Conservation (phyloP, 2,888 invertebrate genomes). For the Laothoe populi region DNA sequence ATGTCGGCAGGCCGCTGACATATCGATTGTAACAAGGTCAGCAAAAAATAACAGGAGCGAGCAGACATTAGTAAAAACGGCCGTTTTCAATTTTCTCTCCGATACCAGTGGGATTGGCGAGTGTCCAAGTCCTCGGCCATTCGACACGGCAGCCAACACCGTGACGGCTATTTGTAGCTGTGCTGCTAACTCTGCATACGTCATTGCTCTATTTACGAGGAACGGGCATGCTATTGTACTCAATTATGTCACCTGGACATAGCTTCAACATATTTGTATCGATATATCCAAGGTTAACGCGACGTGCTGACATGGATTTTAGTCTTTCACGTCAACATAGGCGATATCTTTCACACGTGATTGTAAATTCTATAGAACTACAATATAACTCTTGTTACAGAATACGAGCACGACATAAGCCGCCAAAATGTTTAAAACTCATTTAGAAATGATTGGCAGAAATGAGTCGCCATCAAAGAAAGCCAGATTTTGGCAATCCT, state of each 20-base stretch:
- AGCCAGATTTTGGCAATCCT: conserved; percentile 97
- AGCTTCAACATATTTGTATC: conserved; percentile 51
- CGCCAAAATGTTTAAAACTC: conserved; percentile 94
- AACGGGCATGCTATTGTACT: conserved; percentile 69
- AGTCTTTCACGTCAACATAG: conserved; percentile 13
- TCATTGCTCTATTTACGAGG: conserved; percentile 80
- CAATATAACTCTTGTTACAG: conserved; percentile 75
- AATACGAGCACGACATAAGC: conserved; percentile 91
- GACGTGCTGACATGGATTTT: conserved; percentile 33
- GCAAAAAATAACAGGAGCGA: conserved; percentile 74
- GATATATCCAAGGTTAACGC: conserved; percentile 61
- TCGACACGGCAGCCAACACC: conserved; percentile 71
- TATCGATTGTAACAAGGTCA: conserved; percentile 74
- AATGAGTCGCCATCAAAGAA: conserved; percentile 96
- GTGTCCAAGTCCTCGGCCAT: conserved; percentile 70
- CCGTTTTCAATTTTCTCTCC: conserved; percentile 73
- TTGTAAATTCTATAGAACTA: conserved; percentile 29
- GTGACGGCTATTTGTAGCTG: conserved; percentile 74
- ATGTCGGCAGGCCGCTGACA: conserved; percentile 71
- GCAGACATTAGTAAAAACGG: conserved; percentile 79
- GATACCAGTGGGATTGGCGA: conserved; percentile 65
- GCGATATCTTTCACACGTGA: conserved; percentile 13
- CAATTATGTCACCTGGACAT: conserved; percentile 75
- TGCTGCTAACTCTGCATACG: conserved; percentile 71
- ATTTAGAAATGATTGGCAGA: conserved; percentile 97